Evolutionary conservation across 1,140 invertebrate genomes (phyloP), one percentile per base, ranked within the genome.

Genomic region (Pseudoatta argentina): DNA sequence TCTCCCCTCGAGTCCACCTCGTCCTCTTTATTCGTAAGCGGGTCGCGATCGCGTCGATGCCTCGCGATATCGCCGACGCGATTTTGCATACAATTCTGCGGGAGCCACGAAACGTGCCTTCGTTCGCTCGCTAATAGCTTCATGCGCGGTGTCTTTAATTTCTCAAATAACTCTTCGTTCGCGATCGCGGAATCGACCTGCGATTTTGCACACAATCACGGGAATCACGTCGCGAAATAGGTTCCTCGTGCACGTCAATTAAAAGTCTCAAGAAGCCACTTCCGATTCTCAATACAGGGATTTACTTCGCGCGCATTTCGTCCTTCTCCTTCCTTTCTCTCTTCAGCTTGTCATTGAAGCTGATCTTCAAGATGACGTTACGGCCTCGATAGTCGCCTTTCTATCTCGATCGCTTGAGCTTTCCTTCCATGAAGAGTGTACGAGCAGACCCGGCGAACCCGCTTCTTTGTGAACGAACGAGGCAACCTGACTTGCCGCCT

Each of bases 21-120:
- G 79, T 82, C 79, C 79, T 83, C 79, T 83, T 83, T 83, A 83
- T 75, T 34, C 79, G 55, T 61, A 83, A 83, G 79, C 79, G 69
- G 79, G 69, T 83, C 79, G 79, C 79, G 69, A 82, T 82, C 79
- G 64, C 27, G 44, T 53, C 79, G 79, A 83, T 83, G 79, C 55
- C 69, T 2, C 79, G 67, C 79, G 67, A 73, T 73, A 82, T 73
- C 67, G 34, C 79, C 69, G 69, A 61, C 55, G 67, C 27, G 55
- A 75, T 61, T 83, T 83, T 83, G 79, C 79, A 83, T 83, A 51
- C 79, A 83, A 79, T 69, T 79, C 63, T n/a, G 61, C 30, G 27
- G n/a, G 57, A 18, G 18, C 21, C 57, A 18, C 57, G 39, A 64
- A 48, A 27, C 24, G 10, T 5, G 14, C 75, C 18, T 21, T 44